Base-by-base conservation (phyloP, 2,113 vertebrate genomes). In the Cyanoramphus novaezelandiae region DNA sequence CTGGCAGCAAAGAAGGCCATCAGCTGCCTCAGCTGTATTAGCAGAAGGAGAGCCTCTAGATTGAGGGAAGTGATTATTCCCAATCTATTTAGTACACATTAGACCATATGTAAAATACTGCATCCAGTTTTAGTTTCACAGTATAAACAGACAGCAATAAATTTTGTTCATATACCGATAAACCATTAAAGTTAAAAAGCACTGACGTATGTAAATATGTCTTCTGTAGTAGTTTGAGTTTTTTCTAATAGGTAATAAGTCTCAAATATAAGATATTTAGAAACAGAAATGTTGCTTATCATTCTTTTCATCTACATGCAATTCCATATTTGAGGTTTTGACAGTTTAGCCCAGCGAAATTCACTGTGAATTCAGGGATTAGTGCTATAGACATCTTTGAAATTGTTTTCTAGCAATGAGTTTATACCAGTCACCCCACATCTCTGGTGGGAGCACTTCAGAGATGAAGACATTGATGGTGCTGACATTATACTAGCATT, bases 401-500 rank as follows among this genome's bases (percentile, higher is more conserved):
- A 84, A 89, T 75, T 70, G 46, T 88, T 70, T 76, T 39, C 63
- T 41, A 18, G 14, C 43, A 69, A 69, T 55, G 24, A 57, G 39
- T 25, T 85, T 80, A 19, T 76, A 44, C 29, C 35, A 82, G 31
- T 89, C 39, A 76, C 43, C 46, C 37, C 25, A 19, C 11, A 64
- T 47, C 44, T 89, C 57, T 84, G 46, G 63, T 52, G 35, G 33
- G 29, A 95, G 46, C 47, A 52, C 47, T 71, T 87, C 13, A 63
- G 69, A 69, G 47, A 72, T 39, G 6, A 76, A 93, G 83, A 78
- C 55, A 83, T 78, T 68, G 81, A 43, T 88, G 33, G 16, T 63
- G 23, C 46, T 86, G 68, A 68, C 50, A 75, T 90, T 95, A 71
- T 55, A n/a, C 20, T 63, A 84, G 71, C 28, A 60, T 72, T 75